A percentile compares a stretch with the other conserved stretches of the same genome.
phyloP scores from a whole-genome alignment of 2,888 invertebrate genomes.

The Therioaphis trifolii region DNA sequence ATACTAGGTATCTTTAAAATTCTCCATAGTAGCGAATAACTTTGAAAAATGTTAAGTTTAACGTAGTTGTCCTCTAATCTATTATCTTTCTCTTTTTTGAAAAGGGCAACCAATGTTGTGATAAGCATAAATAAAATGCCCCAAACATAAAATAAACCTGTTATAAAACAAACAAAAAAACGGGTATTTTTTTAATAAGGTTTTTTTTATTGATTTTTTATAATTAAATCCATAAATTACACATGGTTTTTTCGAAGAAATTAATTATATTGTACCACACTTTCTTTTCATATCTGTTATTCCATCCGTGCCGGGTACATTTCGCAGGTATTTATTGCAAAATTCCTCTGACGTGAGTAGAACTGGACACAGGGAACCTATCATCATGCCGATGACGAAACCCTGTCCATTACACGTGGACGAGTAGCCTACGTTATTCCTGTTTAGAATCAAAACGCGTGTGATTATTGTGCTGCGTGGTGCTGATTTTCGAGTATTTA shows the following conservation, averaged over 20 bases:
- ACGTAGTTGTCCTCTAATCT: slow-evolving; percentile 75
- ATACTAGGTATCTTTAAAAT: slow-evolving; percentile 88
- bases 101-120: slow-evolving; percentile 76
- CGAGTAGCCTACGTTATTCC: slow-evolving; percentile 95
- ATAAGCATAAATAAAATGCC: slow-evolving; percentile 89
- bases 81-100: slow-evolving; percentile 71
- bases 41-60: slow-evolving; percentile 71
- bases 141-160: slow-evolving; percentile 94
- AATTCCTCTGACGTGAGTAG: slow-evolving; percentile 95
- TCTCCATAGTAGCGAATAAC: slow-evolving; percentile 84
- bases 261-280: too few relatives aligned
- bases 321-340: slow-evolving; percentile 91
- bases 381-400: slow-evolving; percentile 95
- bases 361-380: slow-evolving; percentile 95
- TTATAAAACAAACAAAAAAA: too few relatives aligned
- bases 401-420: slow-evolving; percentile 99
- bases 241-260: too few relatives aligned
- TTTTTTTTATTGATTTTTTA: too few relatives aligned
- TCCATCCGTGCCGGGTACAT: slow-evolving; percentile 77
- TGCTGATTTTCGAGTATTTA: too few relatives aligned
- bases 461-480: background rate
- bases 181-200: too few relatives aligned
- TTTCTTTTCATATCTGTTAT: slow-evolving; percentile 75
- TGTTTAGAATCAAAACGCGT: slow-evolving; percentile 68
- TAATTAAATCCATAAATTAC: background rate